These are phyloP conservation scores for Galendromus occidentalis DNA, from an alignment of 1,140 invertebrate species.

Conservation along the genomic window DNA sequence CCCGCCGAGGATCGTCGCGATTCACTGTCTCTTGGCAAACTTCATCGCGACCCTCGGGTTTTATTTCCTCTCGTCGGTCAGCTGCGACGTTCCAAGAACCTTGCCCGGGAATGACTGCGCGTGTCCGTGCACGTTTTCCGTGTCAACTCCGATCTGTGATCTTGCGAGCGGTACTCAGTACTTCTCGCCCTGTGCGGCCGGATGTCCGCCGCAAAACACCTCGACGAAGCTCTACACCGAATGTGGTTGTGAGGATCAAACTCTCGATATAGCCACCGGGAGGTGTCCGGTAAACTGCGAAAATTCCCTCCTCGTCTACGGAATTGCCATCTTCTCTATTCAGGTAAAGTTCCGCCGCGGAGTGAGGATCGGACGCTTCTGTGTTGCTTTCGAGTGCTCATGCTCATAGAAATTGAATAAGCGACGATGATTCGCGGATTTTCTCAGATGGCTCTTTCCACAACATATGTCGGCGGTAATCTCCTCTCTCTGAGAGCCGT, in stretches of 20 bases:
- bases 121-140: not conserved
- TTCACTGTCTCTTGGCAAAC: not conserved
- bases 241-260: not conserved
- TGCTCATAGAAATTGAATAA: too few relatives aligned
- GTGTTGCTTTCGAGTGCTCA: too few relatives aligned
- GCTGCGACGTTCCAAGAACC: not conserved
- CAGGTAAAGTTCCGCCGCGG: too few relatives aligned
- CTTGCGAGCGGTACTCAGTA: not conserved
- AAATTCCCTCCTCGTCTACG: not conserved
- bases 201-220: not conserved
- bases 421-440: not conserved
- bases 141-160: not conserved
- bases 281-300: not conserved
- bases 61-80: not conserved
- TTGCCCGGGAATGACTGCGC: not conserved
- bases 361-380: too few relatives aligned
- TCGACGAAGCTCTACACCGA: not conserved
- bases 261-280: not conserved
- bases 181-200: not conserved
- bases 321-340: not conserved
- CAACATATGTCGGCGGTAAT: conserved; percentile 6
- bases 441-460: not conserved
- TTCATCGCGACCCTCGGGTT: not conserved
- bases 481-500: not conserved
- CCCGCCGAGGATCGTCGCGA: conserved; percentile 12